phyloP scores from a whole-genome alignment of 1,140 invertebrate genomes.

The Protaetia brevitarsis region DNA sequence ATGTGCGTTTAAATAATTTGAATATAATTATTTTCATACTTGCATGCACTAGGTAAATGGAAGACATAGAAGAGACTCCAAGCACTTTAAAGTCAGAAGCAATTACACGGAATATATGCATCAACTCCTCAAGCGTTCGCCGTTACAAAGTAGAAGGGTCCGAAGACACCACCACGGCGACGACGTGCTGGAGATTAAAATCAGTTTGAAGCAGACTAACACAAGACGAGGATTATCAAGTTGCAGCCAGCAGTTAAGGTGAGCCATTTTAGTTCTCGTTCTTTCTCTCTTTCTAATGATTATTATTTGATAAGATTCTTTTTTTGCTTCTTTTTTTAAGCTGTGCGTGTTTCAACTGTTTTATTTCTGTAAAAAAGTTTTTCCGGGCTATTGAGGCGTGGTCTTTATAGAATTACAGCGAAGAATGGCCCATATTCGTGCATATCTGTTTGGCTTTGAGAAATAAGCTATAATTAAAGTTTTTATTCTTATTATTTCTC shows the following conservation, averaged over 20 bases:
- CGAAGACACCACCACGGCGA: constrained; percentile 50
- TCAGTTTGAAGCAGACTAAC: constrained; percentile 61
- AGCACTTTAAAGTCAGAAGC: constrained; percentile 28
- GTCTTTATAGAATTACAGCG: neutral
- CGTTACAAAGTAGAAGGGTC: constrained; percentile 27
- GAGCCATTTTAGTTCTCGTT: constrained; percentile 23
- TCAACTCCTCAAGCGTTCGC: constrained; percentile 36
- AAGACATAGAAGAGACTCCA: constrained; percentile 48
- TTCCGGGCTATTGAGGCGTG: neutral
- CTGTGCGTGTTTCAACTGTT: neutral
- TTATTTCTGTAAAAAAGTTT: neutral
- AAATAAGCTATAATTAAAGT: no score
- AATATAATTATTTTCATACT: neutral
- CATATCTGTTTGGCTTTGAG: no score
- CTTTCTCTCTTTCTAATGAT: constrained; percentile 24
- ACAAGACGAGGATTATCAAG: constrained; percentile 61
- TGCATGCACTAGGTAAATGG: constrained; percentile 46
- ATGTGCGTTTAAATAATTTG: constrained; percentile 26
- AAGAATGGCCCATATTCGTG: neutral
- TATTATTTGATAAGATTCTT: neutral
- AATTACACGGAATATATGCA: constrained; percentile 33
- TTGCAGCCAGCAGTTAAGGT: constrained; percentile 64
- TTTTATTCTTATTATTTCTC: no score
- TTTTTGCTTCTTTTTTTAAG: neutral
- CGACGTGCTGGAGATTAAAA: constrained; percentile 54